phyloP scores from a whole-genome alignment of 2,113 vertebrate genomes.

The Pyrgilauda ruficollis region DNA sequence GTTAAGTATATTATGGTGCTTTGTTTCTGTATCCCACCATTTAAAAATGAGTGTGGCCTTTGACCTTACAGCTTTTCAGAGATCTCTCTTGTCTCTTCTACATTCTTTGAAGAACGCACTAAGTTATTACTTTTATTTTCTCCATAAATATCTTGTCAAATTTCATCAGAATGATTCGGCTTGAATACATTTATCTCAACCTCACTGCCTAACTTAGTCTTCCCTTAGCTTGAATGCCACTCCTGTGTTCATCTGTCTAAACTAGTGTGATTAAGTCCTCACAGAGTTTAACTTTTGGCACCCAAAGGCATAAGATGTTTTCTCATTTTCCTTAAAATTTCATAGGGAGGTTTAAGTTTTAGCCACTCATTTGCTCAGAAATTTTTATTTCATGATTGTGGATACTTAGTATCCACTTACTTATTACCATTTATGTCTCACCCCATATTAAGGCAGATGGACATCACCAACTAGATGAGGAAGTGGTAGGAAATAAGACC shows the following conservation, averaged over 20 bases:
- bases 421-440: not conserved
- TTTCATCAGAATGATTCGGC: not conserved
- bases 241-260: not conserved
- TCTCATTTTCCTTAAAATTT: not conserved
- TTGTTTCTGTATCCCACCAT: not conserved
- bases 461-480: not conserved
- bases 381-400: not conserved
- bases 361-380: not conserved
- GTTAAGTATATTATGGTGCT: not conserved
- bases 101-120: not conserved
- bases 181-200: not conserved
- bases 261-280: not conserved
- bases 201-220: not conserved
- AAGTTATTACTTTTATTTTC: not conserved
- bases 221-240: not conserved
- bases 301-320: not conserved
- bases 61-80: not conserved
- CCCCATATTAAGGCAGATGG: not conserved
- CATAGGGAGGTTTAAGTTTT: not conserved
- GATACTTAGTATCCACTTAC: not conserved
- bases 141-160: not conserved
- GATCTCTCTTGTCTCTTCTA: not conserved
- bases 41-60: not conserved
- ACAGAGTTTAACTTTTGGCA: not conserved
- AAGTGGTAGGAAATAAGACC: not conserved